phyloP scores from a whole-genome alignment of 2,888 invertebrate genomes.

The Eupithecia dodoneata region DNA sequence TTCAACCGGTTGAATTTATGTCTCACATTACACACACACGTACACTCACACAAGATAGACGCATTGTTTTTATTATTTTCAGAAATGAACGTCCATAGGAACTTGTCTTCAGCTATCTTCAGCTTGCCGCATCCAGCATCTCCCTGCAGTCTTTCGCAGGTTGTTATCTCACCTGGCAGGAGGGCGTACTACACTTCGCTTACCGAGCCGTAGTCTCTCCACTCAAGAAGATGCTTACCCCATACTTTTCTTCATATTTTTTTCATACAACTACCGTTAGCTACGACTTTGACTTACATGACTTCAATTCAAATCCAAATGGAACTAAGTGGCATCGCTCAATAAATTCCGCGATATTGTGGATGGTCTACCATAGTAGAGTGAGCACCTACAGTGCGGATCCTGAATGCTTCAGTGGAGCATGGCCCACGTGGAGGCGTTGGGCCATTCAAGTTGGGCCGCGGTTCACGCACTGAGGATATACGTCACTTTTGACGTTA shows the following conservation, averaged over 20 bases:
- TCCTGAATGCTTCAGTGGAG: slow-evolving; percentile 46
- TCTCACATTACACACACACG: not conserved
- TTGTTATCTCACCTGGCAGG: no score
- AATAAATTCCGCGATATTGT: not conserved
- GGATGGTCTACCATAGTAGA: slow-evolving; percentile 7
- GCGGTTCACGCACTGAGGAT: not conserved
- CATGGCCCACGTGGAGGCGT: slow-evolving; percentile 53
- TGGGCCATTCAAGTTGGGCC: slow-evolving; percentile 39
- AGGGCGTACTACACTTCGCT: no score
- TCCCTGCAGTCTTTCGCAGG: no score
- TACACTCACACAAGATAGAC: not conserved
- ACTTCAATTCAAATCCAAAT: not conserved
- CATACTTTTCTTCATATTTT: not conserved
- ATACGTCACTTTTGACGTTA: slow-evolving; percentile 4
- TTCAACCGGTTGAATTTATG: no score
- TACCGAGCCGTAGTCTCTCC: no score
- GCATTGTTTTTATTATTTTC: no score
- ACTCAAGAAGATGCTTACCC: no score
- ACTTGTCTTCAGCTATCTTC: no score
- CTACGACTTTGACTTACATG: not conserved
- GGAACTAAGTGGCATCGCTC: not conserved
- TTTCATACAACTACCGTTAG: not conserved
- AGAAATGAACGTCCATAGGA: no score
- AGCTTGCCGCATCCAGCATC: no score
- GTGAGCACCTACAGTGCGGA: slow-evolving; percentile 4